Percentiles rank a stretch among this genome's conserved stretches.
phyloP scores from a whole-genome alignment of 2,113 vertebrate genomes.

The Heterotis niloticus region DNA sequence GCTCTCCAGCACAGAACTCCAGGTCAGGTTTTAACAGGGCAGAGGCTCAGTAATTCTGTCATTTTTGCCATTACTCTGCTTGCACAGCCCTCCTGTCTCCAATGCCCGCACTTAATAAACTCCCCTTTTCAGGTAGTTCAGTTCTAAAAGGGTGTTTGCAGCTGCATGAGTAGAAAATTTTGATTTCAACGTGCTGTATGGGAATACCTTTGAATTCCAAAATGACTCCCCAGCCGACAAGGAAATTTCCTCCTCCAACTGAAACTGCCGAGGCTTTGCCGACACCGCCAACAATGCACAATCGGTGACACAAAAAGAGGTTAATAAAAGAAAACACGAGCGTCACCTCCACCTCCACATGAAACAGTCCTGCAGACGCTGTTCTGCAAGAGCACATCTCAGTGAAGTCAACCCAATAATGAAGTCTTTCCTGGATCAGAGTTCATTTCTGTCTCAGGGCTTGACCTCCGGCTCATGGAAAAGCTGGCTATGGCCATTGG shows the following conservation, averaged over 20 bases:
- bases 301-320: not conserved
- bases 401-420: conserved; percentile 15
- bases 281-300: not conserved
- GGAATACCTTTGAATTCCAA: conserved; percentile 31
- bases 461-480: not conserved
- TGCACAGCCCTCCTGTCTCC: conserved; percentile 32
- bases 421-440: conserved; percentile 6
- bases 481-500: not conserved
- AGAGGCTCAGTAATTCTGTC: conserved; percentile 39
- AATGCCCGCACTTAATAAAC: conserved; percentile 39
- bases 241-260: conserved; percentile 33
- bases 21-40: conserved; percentile 34
- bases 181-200: conserved; percentile 38
- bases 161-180: conserved; percentile 36
- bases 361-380: not conserved
- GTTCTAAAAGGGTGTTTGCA: conserved; percentile 30
- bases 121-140: conserved; percentile 30
- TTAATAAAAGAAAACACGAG: not conserved
- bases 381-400: not conserved
- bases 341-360: not conserved
- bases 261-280: conserved; percentile 30
- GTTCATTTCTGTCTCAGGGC: not conserved
- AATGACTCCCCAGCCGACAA: conserved; percentile 29
- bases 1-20: conserved; percentile 29
- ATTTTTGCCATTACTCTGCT: conserved; percentile 44